Conservation (phyloP, 2,888 invertebrate species). For the Ephialtes manifestator region DNA sequence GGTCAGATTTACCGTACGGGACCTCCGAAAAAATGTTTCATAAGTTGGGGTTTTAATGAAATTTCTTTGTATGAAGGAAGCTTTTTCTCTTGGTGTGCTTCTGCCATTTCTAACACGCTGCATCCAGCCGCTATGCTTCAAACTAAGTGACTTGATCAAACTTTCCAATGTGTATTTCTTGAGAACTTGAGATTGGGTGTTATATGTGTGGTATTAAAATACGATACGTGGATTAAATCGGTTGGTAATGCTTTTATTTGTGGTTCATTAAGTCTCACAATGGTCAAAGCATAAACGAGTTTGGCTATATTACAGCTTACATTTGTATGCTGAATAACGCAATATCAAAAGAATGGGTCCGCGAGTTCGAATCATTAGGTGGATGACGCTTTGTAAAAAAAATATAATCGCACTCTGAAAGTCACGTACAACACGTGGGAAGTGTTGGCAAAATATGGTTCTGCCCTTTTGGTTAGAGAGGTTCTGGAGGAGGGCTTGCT, state of each 20-base stretch:
- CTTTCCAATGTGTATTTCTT: conserved; percentile 45
- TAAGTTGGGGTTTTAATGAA: too few relatives aligned
- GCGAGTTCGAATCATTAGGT: background rate
- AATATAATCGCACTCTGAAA: background rate
- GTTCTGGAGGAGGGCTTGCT: background rate
- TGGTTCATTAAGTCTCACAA: conserved; percentile 31
- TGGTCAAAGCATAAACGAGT: background rate
- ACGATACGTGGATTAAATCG: conserved; percentile 31
- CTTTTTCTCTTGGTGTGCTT: too few relatives aligned
- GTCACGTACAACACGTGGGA: background rate
- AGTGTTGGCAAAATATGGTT: background rate
- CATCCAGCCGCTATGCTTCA: conserved; percentile 24
- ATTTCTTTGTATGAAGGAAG: too few relatives aligned
- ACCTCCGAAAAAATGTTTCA: too few relatives aligned
- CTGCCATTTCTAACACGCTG: conserved; percentile 30
- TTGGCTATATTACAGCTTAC: conserved; percentile 15
- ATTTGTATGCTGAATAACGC: background rate
- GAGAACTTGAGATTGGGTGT: conserved; percentile 36
- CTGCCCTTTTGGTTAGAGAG: background rate
- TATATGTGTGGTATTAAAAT: conserved; percentile 30
- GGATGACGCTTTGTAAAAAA: background rate
- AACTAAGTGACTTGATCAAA: conserved; percentile 56
- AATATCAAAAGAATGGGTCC: background rate
- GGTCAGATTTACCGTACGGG: too few relatives aligned
- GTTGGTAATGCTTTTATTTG: conserved; percentile 48